phyloP scores from a whole-genome alignment of 2,113 vertebrate genomes.

The Dipodomys ordii region DNA sequence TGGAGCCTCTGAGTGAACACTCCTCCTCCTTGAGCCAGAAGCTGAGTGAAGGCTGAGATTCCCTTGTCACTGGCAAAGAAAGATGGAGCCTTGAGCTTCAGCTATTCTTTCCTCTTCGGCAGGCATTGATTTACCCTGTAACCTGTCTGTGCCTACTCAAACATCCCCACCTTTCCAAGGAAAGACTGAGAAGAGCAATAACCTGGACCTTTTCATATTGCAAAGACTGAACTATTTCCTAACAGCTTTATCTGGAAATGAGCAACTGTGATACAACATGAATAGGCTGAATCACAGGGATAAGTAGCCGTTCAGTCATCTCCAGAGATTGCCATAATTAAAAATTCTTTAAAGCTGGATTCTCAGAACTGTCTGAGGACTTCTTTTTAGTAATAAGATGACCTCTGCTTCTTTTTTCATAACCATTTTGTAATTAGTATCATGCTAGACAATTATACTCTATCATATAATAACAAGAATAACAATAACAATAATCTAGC shows the following conservation, averaged over 20 bases:
- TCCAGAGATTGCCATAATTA: background rate
- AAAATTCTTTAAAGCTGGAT: background rate
- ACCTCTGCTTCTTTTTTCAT: background rate
- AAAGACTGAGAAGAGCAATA: background rate
- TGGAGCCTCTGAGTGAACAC: background rate
- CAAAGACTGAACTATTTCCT: background rate
- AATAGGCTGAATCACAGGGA: background rate
- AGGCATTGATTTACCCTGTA: background rate
- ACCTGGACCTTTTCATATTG: background rate
- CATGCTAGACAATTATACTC: background rate
- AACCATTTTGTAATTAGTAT: constrained; percentile 35
- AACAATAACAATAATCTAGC: background rate
- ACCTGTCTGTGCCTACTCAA: background rate
- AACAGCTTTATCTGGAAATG: background rate
- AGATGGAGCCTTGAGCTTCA: background rate
- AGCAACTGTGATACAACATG: background rate
- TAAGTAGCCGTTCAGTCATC: background rate
- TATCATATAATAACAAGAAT: constrained; percentile 12
- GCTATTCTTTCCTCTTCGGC: background rate
- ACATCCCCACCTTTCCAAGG: background rate
- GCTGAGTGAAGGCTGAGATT: background rate
- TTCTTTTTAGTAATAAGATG: background rate
- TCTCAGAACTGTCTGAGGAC: background rate
- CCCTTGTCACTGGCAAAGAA: background rate
- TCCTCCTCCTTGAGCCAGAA: background rate